These are phyloP conservation scores for Hydrolagus colliei DNA, from an alignment of 2,797 vertebrate species.

Conservation along the genomic window DNA sequence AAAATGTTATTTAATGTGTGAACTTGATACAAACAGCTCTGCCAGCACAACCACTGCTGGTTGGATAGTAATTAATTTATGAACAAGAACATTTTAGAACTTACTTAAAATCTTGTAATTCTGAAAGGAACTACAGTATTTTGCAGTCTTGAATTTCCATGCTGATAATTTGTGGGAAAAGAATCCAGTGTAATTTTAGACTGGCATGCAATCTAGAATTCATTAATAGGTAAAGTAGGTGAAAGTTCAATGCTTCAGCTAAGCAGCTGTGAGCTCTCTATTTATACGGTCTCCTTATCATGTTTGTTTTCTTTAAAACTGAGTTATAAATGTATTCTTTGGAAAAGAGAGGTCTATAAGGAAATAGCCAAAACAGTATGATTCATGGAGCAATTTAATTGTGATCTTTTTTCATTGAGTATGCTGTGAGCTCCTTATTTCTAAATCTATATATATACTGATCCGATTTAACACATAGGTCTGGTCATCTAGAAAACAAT, in stretches of 20 bases:
- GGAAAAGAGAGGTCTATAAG: not conserved
- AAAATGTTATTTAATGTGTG: not conserved
- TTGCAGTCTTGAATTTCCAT: not conserved
- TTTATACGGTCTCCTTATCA: not conserved
- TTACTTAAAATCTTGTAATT: not conserved
- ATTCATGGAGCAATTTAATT: conserved; percentile 16
- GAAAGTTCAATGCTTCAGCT: not conserved
- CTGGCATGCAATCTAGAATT: not conserved
- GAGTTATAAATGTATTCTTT: not conserved
- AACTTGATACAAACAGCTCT: not conserved
- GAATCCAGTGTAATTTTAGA: not conserved
- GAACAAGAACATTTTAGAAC: conserved; percentile 5
- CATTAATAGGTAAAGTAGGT: conserved; percentile 20
- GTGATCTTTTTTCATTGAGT: not conserved
- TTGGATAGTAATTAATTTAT: not conserved
- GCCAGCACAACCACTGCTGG: too few species aligned
- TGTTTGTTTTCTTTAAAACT: not conserved
- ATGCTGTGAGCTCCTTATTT: not conserved
- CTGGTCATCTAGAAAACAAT: not conserved
- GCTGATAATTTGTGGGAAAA: not conserved
- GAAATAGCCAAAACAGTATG: not conserved
- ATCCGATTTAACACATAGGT: not conserved
- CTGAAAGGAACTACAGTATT: not conserved
- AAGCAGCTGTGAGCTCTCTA: not conserved
- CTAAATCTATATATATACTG: not conserved